Base-by-base conservation (phyloP, 2,797 vertebrate genomes). In the Coranthus polyacanthus region DNA sequence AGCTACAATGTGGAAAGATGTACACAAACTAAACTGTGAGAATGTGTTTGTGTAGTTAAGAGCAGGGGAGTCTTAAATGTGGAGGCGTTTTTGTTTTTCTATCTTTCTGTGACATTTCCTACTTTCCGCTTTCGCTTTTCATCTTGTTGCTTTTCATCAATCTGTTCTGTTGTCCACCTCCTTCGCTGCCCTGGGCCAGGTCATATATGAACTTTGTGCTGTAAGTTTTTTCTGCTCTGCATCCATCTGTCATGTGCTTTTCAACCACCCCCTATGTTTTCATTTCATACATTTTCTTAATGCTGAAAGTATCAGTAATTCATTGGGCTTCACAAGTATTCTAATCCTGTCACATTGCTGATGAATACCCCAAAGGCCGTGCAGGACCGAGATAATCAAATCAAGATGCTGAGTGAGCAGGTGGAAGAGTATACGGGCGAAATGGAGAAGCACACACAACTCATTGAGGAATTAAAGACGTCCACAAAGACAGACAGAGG, bases 401-500 rank as follows among this genome's bases (percentile, higher is more conserved):
- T 99, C 87, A 95, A 94, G 87, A 88, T 96, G 84, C 93, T 99
- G 54, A 94, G 93, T 46, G 96, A 96, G 45, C 96, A 97, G 90
- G 90, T 97, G 51, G 94, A 97, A 80, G 95, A 96, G 59, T 97
- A 97, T 52, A 98, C 97, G 0, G 92, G 89, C 49, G 98, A 99
- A 67, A 98, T 98, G 97, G 96, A 97, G 82, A 95, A 91, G 84
- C 95, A 97, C 78, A 87, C 95, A 0, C 68, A 84, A 5, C 65
- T 98, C 46, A 94, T 98, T 38, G 94, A 97, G 78, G 92, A 95
- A 53, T 82, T 98, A 16, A 98, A 95, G 93, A 93, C 84, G 2
- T 94, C 96, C 6, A 88, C 95, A 0, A 93, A 92, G 62, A 95
- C 91, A 84, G 94, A 93, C 72, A 92, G 88, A 95, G 96, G 97